Base-by-base conservation (phyloP, 1,140 invertebrate species). In the Orius insidiosus region DNA sequence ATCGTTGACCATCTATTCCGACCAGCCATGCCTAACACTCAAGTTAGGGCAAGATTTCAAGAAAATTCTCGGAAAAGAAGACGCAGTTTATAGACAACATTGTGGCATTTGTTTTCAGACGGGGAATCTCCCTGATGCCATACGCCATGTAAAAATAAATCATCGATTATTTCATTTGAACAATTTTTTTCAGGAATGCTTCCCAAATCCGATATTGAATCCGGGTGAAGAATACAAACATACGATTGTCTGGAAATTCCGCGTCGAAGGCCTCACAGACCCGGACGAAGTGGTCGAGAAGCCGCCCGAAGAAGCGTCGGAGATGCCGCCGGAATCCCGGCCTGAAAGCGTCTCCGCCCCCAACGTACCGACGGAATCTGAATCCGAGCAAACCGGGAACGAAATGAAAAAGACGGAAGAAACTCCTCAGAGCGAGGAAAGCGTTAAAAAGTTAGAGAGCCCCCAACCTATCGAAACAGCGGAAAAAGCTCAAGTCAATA, bases 181-280 rank as follows among this genome's bases (percentile, higher is more conserved):
- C 6, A 33, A 7, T 33, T 6, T 33, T 33, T 33, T 38, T 5
- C 39, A 41, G 39, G 39, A 41, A 8, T 9, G 7, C 16, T 41
- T 41, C 11, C 39, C 39, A 5, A 16, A 19, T 19, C 39, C 39
- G 6, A 18, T 14, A 19, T 14, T 41, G 5, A 14, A 41, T 4
- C 39, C 39, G 5, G 7, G 11, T 5, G 16, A 5, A 7, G 8
- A 14, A 7, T 41, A 41, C 11, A 14, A 16, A 6, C 39, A 41
- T 19, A 41, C 39, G 5, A 41, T 41, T 18, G 6, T 41, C 6
- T 41, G 24, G 15, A 41, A 41, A 19, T 41, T 41, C 14, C 13
- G 39, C 5, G 39, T 41, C 5, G 24, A 19, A 8, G 16, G 14
- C 6, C 24, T 41, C 15, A 19, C 16, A 8, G 16, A 19, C 18